Conservation (phyloP, 2,113 vertebrate genomes). For the Saguinus midas region DNA sequence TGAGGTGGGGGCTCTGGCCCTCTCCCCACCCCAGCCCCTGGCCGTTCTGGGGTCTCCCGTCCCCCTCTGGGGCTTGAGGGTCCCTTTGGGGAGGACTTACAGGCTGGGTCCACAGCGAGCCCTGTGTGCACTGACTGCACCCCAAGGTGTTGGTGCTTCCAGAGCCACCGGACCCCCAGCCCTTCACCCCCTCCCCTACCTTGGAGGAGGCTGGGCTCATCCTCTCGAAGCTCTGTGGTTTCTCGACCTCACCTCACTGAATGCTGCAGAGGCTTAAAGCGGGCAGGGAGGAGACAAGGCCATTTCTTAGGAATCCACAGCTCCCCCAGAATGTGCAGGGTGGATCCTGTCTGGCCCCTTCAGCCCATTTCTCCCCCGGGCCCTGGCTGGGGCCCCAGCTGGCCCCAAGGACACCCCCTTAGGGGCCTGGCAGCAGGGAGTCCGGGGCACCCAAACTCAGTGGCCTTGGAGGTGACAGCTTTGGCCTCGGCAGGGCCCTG, state of each 20-base stretch:
- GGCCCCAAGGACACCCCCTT: background rate
- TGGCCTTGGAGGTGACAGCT: background rate
- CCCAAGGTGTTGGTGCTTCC: too few relatives aligned
- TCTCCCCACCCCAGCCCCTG: background rate
- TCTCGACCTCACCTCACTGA: background rate
- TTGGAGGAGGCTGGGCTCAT: accelerated
- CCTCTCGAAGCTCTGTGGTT: too few relatives aligned
- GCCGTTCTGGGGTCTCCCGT: accelerated
- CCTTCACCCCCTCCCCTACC: accelerated
- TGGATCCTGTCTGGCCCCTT: background rate
- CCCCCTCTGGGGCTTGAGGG: background rate
- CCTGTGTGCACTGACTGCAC: background rate
- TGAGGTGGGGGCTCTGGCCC: background rate
- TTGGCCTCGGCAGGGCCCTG: background rate
- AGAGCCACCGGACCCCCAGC: background rate
- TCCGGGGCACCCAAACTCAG: background rate
- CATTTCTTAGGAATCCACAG: background rate
- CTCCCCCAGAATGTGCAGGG: too few relatives aligned
- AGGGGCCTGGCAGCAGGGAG: background rate
- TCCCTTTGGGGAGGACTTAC: background rate
- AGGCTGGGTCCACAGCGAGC: background rate
- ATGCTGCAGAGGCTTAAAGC: background rate
- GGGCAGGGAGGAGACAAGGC: background rate
- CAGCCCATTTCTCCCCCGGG: background rate
- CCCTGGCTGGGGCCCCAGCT: background rate